Base-by-base conservation (phyloP, 92 coral and sea anemone genomes). In the Anthopleura xanthogrammica region DNA sequence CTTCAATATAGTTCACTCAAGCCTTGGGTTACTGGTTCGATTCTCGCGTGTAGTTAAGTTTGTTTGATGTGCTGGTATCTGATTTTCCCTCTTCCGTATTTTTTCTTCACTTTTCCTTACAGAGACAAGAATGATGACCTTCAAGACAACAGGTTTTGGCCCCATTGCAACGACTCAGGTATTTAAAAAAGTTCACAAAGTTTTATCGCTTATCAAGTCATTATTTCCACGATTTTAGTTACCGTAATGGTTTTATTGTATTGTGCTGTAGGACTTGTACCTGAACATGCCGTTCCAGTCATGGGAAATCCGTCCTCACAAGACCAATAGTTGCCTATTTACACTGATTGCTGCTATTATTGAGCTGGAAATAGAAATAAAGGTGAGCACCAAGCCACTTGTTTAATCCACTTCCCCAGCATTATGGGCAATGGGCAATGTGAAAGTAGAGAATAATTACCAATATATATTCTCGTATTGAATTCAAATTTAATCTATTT, bases 241-340 rank as follows among this genome's bases (percentile, higher is more conserved):
- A 46, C 50, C 50, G 50, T 9, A 46, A 46, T 46, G 50, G 7
- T 5, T 46, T 46, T 46, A 12, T n/a, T 39, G 0, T 40, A n/a
- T 40, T 43, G 57, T 57, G 52, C 58, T 77, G 3, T 87, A 96
- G 98, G 98, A 96, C 84, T 88, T 94, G 19, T 94, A 96, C 81
- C 85, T 96, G 13, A 96, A 96, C 90, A 96, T 92, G 98, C 98
- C 98, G 36, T 96, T 96, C 83, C 98, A 96, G 83, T 94, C 98
- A 54, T 96, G 98, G 98, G 98, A 96, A 76, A 62, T 96, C 43
- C 95, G 98, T 36, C 98, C 98, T 14, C 96, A 87, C 84, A 79
- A 83, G 48, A 86, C 91, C 40, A 95, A 96, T 83, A 96, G 96
- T 86, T 96, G 98, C 84, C 78, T 94, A 57, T 91, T 96, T 62